These are phyloP conservation scores for Noctuana brunneofusca DNA, from an alignment of 2,888 invertebrate species.

Conservation along the genomic window DNA sequence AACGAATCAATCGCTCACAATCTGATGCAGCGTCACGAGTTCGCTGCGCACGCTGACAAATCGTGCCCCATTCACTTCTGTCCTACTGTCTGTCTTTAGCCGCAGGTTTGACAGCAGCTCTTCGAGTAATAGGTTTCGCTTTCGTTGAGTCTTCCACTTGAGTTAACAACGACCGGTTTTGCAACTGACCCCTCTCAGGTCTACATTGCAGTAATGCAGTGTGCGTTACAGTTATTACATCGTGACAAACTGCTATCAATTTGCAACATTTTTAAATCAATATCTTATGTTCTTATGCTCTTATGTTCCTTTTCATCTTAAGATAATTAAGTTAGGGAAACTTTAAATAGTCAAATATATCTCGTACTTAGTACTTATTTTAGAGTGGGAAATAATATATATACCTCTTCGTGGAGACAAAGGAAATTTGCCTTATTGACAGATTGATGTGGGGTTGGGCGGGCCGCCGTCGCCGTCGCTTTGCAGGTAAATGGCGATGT, in stretches of 20 bases:
- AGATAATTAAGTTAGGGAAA: too few species aligned
- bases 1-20: not conserved
- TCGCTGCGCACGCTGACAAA: not conserved
- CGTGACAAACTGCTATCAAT: too few species aligned
- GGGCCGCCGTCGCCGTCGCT: not conserved
- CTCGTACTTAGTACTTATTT: not conserved
- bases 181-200: not conserved
- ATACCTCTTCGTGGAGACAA: not conserved
- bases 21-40: not conserved
- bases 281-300: too few species aligned
- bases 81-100: not conserved
- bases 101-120: not conserved
- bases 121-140: not conserved
- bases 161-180: not conserved
- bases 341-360: not conserved
- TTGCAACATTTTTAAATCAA: too few species aligned
- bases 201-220: not conserved
- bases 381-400: not conserved
- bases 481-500: not conserved
- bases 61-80: not conserved
- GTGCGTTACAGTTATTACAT: not conserved
- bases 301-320: too few species aligned
- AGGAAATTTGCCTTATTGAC: not conserved
- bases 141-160: not conserved
- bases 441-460: constrained; percentile 2